phyloP scores from a whole-genome alignment of 2,888 invertebrate genomes.

The Ophioninae sp. region DNA sequence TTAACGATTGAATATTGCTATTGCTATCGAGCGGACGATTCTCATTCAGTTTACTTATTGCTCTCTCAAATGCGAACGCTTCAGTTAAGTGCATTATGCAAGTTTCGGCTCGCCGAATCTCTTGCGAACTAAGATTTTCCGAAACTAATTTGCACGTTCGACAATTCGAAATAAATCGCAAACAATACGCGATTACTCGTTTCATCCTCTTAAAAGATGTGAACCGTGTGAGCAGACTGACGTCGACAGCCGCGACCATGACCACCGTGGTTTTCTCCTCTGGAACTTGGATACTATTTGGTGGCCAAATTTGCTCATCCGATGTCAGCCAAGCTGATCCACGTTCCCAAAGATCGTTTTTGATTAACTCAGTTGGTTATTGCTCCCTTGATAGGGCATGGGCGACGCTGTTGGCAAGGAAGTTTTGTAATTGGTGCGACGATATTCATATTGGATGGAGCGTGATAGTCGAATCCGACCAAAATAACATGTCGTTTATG shows the following conservation, averaged over 20 bases:
- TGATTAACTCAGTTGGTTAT: constrained; percentile 42
- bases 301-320: constrained; percentile 46
- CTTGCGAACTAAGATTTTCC: background rate
- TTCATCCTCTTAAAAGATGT: constrained; percentile 3
- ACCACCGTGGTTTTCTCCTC: background rate
- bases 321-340: constrained; percentile 55
- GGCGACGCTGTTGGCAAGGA: constrained; percentile 51
- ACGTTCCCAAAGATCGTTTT: constrained; percentile 49
- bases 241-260: background rate
- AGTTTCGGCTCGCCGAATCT: background rate
- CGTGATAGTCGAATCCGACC: constrained; percentile 55
- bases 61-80: background rate
- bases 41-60: background rate
- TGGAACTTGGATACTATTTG: background rate
- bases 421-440: constrained; percentile 50
- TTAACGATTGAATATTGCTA: constrained; percentile 53
- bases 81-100: background rate
- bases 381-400: constrained; percentile 61
- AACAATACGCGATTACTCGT: constrained; percentile 10
- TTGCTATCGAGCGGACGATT: background rate
- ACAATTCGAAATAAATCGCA: background rate
- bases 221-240: background rate
- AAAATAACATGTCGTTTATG: constrained; percentile 9
- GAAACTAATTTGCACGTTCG: background rate
- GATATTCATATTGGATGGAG: constrained; percentile 52